Percentiles rank a stretch among this genome's conserved stretches.
Evolutionary conservation across 1,140 invertebrate species (phyloP).

Genomic region (Paraescarpia echinospica): DNA sequence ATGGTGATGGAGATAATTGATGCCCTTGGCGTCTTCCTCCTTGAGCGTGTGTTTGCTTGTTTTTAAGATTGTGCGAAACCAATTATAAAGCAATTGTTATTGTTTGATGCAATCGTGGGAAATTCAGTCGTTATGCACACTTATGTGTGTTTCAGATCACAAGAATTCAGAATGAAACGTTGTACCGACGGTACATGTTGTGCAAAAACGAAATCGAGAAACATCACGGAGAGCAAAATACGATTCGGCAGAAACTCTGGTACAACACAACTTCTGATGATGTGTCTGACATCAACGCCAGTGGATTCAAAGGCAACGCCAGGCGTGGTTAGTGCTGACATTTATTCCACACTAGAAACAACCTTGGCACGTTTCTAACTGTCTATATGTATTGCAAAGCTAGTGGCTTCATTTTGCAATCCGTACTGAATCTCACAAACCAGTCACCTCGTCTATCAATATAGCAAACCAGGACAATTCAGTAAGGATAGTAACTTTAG

Average conservation of each 20-base stretch:
- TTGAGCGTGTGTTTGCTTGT: too few species aligned
- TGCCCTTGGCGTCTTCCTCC: too few species aligned
- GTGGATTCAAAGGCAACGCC: neutral
- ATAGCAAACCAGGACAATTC: too few species aligned
- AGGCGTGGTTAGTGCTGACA: neutral
- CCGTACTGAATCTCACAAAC: too few species aligned
- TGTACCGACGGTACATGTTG: neutral
- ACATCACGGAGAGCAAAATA: neutral
- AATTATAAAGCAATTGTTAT: too few species aligned
- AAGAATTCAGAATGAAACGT: neutral
- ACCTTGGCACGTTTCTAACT: neutral
- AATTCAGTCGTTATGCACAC: neutral
- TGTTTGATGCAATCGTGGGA: too few species aligned
- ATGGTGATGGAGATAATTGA: too few species aligned
- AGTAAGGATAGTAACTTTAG: too few species aligned
- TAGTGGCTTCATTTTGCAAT: too few species aligned
- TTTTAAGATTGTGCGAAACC: too few species aligned
- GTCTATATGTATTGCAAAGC: too few species aligned
- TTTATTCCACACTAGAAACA: neutral
- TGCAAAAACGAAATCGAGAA: neutral
- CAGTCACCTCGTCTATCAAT: too few species aligned
- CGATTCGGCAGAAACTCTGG: neutral
- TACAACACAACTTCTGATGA: neutral
- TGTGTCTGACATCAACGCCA: neutral
- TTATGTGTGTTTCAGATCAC: neutral